Conservation (phyloP, 2,888 invertebrate species). For the Coleophora flavipennella region DNA sequence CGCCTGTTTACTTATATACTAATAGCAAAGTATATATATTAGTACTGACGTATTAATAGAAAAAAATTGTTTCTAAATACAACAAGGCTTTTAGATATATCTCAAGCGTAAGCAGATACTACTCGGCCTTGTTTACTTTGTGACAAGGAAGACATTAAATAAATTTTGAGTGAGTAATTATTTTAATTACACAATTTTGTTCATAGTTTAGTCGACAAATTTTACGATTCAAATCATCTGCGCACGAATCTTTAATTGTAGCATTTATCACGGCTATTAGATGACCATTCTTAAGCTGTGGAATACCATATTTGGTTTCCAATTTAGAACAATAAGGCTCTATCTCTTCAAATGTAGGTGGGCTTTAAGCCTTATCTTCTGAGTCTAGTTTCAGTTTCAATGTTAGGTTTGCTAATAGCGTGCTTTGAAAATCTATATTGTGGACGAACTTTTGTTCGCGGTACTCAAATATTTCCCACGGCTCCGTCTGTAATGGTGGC, state of each 20-base stretch:
- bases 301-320: constrained; percentile 26
- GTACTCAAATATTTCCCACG: constrained; percentile 58
- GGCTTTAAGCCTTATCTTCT: neutral
- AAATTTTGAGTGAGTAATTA: no score
- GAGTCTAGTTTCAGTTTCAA: neutral
- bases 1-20: no score
- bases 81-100: no score
- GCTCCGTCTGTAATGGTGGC: constrained; percentile 35
- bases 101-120: no score
- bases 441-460: constrained; percentile 32
- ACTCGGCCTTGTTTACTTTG: no score
- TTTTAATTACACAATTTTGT: no score
- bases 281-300: constrained; percentile 25
- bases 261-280: constrained; percentile 31
- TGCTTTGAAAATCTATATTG: constrained; percentile 25
- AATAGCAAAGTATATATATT: no score
- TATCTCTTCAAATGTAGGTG: constrained; percentile 10
- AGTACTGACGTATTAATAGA: no score
- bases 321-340: constrained; percentile 24
- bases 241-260: constrained; percentile 15
- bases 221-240: constrained; percentile 12
- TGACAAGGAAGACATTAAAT: no score
- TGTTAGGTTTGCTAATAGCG: constrained; percentile 25
- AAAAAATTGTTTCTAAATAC: no score
- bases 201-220: no score